Percentiles rank a stretch among this genome's conserved stretches.
phyloP scores from a whole-genome alignment of 2,113 vertebrate species.

The Blennius ocellaris region DNA sequence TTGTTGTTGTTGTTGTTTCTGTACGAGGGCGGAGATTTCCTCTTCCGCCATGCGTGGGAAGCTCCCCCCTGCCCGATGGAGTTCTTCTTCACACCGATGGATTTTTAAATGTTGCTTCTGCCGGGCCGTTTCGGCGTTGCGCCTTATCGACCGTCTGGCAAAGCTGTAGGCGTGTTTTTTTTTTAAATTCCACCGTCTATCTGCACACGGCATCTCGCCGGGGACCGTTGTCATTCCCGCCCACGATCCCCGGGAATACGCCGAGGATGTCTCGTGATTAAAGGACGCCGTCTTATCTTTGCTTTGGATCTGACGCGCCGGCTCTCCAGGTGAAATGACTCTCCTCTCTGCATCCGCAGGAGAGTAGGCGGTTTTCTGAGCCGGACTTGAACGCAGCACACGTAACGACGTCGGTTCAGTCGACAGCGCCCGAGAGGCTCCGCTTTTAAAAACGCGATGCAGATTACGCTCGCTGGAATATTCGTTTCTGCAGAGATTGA shows the following conservation, averaged over 20 bases:
- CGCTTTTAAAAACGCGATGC: no score
- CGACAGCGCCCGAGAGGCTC: no score
- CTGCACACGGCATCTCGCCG: conserved; percentile 17
- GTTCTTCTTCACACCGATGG: conserved; percentile 59
- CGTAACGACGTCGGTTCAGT: no score
- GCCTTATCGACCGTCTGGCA: conserved; percentile 29
- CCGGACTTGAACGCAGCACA: no score
- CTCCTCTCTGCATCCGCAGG: no score
- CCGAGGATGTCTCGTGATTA: conserved; percentile 55
- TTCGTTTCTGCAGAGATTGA: no score
- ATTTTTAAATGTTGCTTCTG: conserved; percentile 44
- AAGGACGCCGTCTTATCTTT: conserved; percentile 36
- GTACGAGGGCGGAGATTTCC: conserved; percentile 62
- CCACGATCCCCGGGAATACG: conserved; percentile 45
- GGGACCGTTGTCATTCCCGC: conserved; percentile 24
- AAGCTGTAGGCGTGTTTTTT: conserved; percentile 60
- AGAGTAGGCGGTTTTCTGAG: no score
- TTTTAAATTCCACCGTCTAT: conserved; percentile 55
- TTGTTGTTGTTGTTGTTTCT: no score
- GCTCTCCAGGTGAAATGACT: neutral
- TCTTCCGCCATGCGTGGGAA: conserved; percentile 44
- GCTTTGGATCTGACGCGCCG: neutral
- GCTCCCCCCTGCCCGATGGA: conserved; percentile 41
- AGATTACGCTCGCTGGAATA: no score
- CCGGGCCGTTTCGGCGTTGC: conserved; percentile 25